Percentiles rank a stretch among this genome's conserved stretches.
These are phyloP conservation scores for Diorhabda elongata DNA, from an alignment of 1,140 invertebrate species.

Conservation along the genomic window DNA sequence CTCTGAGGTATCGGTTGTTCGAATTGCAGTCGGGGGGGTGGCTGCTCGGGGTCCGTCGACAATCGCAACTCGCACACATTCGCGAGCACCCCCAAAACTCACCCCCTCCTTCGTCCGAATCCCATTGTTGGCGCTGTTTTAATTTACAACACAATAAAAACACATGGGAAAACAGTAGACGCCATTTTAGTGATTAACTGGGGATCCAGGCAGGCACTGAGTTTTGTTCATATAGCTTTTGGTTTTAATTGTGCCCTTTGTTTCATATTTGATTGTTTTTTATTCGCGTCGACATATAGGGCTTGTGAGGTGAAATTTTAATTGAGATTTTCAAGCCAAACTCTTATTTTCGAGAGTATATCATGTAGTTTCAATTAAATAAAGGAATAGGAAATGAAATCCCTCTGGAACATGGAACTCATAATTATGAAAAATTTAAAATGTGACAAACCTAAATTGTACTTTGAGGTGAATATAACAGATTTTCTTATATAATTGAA, in stretches of 20 bases:
- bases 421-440: not conserved
- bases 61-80: conserved; percentile 33
- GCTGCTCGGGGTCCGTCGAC: conserved; percentile 12
- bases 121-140: conserved; percentile 47
- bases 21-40: conserved; percentile 17
- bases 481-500: too few relatives aligned
- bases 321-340: conserved; percentile 42
- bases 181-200: conserved; percentile 50
- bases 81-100: conserved; percentile 17
- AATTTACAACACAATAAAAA: conserved; percentile 51
- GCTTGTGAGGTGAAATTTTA: conserved; percentile 42
- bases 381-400: not conserved
- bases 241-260: conserved; percentile 47
- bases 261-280: conserved; percentile 44
- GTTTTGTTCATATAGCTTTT: conserved; percentile 46
- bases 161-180: conserved; percentile 50
- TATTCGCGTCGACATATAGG: conserved; percentile 34
- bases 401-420: too few relatives aligned
- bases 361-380: conserved; percentile 3
- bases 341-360: conserved; percentile 17
- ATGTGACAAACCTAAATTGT: not conserved
- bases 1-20: conserved; percentile 29
- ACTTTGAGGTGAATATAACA: not conserved
- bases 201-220: conserved; percentile 44
- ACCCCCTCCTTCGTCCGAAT: conserved; percentile 31